Conservation (phyloP, 2,113 vertebrate species). For the Bubalus kerabau region DNA sequence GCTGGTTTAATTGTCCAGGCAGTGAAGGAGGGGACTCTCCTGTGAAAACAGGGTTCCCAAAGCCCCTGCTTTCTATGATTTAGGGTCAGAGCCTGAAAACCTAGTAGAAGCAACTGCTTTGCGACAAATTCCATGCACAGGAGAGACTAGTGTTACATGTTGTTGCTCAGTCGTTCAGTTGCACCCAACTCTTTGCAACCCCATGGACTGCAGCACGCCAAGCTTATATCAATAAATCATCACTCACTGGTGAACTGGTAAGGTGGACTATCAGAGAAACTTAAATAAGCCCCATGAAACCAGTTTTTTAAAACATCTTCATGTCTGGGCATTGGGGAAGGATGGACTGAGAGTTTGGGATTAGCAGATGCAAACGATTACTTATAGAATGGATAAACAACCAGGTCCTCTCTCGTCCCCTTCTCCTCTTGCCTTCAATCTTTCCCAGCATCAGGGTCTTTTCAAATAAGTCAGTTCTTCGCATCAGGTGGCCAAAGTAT, state of each 20-base stretch:
- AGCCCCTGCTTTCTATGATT: neutral
- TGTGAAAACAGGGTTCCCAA: neutral
- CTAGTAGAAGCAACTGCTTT: neutral
- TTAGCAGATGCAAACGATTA: neutral
- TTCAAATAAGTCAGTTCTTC: neutral
- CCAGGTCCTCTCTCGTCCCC: neutral
- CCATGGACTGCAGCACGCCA: neutral
- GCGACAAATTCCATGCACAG: neutral
- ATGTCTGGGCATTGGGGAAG: neutral
- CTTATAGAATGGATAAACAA: neutral
- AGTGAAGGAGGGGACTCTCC: neutral
- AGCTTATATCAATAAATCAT: neutral
- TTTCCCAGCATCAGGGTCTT: neutral
- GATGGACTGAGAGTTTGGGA: neutral
- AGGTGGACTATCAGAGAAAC: neutral
- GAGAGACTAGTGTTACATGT: neutral
- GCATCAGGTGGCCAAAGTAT: neutral
- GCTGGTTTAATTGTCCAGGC: neutral
- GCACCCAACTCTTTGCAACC: neutral
- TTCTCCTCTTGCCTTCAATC: neutral
- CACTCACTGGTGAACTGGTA: neutral
- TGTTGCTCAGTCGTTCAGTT: neutral
- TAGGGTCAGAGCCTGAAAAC: neutral
- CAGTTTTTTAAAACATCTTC: neutral
- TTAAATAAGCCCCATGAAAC: neutral